A percentile compares a stretch with the other conserved stretches of the same genome.
phyloP scores from a whole-genome alignment of 2,797 vertebrate species.

The Cetoscarus ocellatus region DNA sequence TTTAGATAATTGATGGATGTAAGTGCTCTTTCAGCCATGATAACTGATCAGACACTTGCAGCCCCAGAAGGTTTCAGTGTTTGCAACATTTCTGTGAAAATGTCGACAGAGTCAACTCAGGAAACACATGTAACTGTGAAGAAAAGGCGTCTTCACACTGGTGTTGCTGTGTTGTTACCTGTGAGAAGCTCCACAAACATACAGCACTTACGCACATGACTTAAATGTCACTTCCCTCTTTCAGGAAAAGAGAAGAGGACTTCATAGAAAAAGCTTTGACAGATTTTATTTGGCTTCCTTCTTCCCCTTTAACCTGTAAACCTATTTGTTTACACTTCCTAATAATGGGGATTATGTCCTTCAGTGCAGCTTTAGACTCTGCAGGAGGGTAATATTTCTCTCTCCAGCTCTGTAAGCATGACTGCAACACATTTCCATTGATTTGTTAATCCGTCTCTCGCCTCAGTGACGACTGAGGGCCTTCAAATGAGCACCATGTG shows the following conservation, averaged over 20 bases:
- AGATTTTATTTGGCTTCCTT: slow-evolving; percentile 22
- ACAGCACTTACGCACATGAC: not conserved
- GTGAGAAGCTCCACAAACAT: too few relatives aligned
- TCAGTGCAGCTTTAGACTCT: not conserved
- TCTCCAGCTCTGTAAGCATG: slow-evolving; percentile 6
- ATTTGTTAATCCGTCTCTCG: slow-evolving; percentile 27
- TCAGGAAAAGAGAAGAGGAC: slow-evolving; percentile 38
- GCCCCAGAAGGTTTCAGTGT: too few relatives aligned
- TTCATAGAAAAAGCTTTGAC: slow-evolving; percentile 26
- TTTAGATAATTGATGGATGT: too few relatives aligned
- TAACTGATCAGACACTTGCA: too few relatives aligned
- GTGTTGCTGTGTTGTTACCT: too few relatives aligned
- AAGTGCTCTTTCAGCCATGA: too few relatives aligned
- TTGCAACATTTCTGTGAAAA: too few relatives aligned
- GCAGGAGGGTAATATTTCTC: not conserved
- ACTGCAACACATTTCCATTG: slow-evolving; percentile 19
- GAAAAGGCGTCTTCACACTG: too few relatives aligned
- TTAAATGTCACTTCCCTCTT: slow-evolving; percentile 60
- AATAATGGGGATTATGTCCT: not conserved
- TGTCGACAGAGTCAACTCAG: too few relatives aligned
- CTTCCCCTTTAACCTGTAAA: slow-evolving; percentile 36
- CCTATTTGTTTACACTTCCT: not conserved
- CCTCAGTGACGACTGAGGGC: slow-evolving; percentile 19
- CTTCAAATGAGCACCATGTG: slow-evolving; percentile 35
- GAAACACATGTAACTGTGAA: too few relatives aligned